These are phyloP conservation scores for Manacus vitellinus DNA, from an alignment of 2,113 vertebrate species.

Conservation along the genomic window DNA sequence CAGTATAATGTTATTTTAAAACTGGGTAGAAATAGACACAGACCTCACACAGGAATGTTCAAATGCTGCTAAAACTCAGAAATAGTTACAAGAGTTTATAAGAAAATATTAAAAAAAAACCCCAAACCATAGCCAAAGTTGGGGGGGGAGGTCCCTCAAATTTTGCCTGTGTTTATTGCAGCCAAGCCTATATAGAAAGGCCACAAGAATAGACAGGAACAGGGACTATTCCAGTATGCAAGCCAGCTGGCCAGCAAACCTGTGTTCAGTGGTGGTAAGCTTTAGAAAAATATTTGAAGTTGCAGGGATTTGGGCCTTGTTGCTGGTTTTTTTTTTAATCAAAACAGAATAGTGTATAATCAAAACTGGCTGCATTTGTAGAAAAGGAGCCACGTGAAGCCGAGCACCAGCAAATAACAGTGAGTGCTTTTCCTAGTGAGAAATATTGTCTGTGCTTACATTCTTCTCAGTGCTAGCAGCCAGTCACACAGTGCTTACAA, in stretches of 20 bases:
- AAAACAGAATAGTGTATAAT: background rate
- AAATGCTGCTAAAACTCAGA: background rate
- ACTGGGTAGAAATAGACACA: background rate
- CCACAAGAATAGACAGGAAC: background rate
- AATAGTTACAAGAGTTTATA: background rate
- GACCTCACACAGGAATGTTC: background rate
- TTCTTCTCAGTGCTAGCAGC: background rate
- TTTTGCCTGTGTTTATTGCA: background rate
- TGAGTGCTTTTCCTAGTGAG: background rate
- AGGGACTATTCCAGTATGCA: background rate
- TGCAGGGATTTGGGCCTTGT: background rate
- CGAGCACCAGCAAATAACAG: background rate
- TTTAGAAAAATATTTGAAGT: background rate
- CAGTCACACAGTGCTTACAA: background rate
- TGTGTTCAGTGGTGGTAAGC: background rate
- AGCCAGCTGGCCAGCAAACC: background rate
- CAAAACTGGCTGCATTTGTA: background rate
- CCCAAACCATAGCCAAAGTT: no score
- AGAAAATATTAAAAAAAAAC: background rate
- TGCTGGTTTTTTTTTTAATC: background rate
- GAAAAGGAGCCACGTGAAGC: background rate
- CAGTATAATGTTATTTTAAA: background rate
- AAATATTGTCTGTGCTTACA: background rate
- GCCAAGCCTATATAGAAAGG: background rate
- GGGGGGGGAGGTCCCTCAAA: fast-evolving